A percentile compares a stretch with the other conserved stretches of the same genome.
phyloP scores from a whole-genome alignment of 2,113 vertebrate genomes.

The Cricetomys ansorgei region DNA sequence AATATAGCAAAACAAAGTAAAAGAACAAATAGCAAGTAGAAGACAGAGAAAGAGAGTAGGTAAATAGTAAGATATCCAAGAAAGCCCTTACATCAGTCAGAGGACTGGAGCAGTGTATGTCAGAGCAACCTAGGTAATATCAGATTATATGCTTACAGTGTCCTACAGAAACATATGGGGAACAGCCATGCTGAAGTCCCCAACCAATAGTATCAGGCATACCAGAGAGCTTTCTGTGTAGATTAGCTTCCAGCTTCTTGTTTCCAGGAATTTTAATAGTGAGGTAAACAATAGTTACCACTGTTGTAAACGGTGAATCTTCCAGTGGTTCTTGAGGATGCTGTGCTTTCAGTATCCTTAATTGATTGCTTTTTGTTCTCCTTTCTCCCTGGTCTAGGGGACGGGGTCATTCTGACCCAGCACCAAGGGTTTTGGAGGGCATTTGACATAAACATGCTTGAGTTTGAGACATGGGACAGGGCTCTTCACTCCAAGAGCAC shows the following conservation, averaged over 20 bases:
- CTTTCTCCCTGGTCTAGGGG: background rate
- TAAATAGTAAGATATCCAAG: background rate
- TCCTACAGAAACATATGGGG: background rate
- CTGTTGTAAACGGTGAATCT: background rate
- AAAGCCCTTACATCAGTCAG: too few species aligned
- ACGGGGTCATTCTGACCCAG: background rate
- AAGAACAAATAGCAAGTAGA: background rate
- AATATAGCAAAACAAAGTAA: background rate
- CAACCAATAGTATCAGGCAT: too few species aligned
- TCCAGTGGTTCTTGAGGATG: background rate
- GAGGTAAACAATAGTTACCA: background rate
- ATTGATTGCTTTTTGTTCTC: background rate
- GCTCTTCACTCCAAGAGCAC: background rate
- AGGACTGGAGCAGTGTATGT: too few species aligned
- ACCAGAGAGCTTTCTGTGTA: too few species aligned
- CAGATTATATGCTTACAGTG: background rate
- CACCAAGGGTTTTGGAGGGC: background rate
- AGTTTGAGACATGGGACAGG: background rate
- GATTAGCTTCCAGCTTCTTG: background rate
- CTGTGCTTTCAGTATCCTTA: background rate
- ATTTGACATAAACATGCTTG: background rate
- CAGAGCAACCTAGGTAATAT: background rate
- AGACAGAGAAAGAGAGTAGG: too few species aligned
- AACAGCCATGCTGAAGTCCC: background rate
- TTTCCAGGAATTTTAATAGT: background rate